Evolutionary conservation across 2,888 invertebrate genomes (phyloP).

Genomic region (Tipula helvola): DNA sequence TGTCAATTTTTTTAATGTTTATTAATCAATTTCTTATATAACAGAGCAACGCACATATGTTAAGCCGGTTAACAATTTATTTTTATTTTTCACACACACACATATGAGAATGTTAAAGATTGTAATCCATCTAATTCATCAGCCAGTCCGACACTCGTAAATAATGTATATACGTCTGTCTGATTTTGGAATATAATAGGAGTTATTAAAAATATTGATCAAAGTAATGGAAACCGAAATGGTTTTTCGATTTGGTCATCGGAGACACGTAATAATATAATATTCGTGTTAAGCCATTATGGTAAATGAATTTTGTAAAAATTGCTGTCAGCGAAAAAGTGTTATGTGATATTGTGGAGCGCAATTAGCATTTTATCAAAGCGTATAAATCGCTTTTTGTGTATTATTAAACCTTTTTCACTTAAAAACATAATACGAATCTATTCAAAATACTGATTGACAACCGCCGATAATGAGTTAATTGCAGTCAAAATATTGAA

Average conservation of each 20-base stretch:
- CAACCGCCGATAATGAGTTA: neutral
- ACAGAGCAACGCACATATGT: neutral
- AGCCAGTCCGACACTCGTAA: neutral
- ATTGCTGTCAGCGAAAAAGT: neutral
- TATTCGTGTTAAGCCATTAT: neutral
- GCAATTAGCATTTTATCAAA: neutral
- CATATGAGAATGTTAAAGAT: neutral
- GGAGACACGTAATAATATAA: neutral
- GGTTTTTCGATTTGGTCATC: neutral
- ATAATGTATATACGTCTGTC: neutral
- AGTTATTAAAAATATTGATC: neutral
- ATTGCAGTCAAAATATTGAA: neutral
- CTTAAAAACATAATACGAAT: too few relatives aligned
- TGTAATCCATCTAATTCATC: neutral
- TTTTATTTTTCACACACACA: neutral
- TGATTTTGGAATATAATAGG: neutral
- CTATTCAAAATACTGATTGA: neutral
- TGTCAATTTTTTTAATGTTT: neutral
- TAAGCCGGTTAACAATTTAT: neutral
- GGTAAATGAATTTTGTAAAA: neutral
- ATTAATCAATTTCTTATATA: neutral
- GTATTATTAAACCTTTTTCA: neutral
- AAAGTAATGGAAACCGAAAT: neutral
- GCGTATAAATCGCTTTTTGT: neutral
- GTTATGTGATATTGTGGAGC: neutral